Conservation (phyloP, 2,797 vertebrate genomes). For the Crypturellus tataupa region DNA sequence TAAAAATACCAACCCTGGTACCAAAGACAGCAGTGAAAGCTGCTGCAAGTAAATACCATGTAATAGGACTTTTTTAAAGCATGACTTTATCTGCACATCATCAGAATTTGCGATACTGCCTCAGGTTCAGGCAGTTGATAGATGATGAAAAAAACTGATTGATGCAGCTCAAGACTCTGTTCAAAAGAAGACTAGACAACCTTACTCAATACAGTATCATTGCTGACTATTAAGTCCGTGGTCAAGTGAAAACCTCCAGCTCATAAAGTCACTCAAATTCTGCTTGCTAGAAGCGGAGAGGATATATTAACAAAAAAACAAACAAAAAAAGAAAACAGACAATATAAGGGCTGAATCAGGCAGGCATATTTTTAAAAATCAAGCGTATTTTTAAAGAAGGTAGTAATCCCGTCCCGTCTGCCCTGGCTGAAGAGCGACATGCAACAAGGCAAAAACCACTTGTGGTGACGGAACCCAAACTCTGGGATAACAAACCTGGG, state of each 20-base stretch:
- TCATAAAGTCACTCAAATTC: background rate
- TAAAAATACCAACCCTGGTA: background rate
- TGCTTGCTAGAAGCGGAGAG: background rate
- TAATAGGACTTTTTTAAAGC: background rate
- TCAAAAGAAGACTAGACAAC: background rate
- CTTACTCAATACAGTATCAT: background rate
- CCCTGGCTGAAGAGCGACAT: fast-evolving
- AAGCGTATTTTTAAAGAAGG: background rate
- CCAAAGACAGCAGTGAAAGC: background rate
- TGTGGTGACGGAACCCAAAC: fast-evolving
- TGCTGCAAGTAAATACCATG: background rate
- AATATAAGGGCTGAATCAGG: background rate
- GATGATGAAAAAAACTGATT: background rate
- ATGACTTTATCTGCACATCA: background rate
- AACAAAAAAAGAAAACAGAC: background rate
- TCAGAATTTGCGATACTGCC: no score
- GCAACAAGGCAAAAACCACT: background rate
- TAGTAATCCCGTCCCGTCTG: background rate
- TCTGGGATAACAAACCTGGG: background rate
- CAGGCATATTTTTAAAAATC: background rate
- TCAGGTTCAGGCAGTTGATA: background rate
- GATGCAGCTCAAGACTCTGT: background rate
- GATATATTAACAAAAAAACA: background rate
- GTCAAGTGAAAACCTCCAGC: background rate
- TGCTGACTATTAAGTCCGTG: background rate